These are phyloP conservation scores for Tolmerus cingulatus DNA, from an alignment of 2,888 invertebrate species.

Conservation along the genomic window DNA sequence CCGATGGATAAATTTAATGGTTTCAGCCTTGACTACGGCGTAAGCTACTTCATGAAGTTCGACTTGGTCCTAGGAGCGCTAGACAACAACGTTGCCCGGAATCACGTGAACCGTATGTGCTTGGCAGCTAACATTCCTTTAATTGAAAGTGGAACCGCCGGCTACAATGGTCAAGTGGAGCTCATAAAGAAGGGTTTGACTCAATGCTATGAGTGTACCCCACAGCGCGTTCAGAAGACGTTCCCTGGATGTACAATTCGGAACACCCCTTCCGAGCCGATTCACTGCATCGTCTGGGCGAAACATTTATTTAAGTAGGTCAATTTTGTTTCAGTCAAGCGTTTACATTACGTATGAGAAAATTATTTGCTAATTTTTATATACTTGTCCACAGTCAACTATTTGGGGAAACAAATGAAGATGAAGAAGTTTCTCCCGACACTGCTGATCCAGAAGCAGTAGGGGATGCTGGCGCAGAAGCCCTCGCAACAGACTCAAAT, in stretches of 20 bases:
- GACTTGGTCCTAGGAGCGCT: conserved; percentile 93
- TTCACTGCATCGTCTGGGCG: conserved; percentile 99
- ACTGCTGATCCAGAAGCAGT: conserved; percentile 93
- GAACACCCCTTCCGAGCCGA: conserved; percentile 98
- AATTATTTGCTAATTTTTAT: background rate
- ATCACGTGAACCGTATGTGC: conserved; percentile 99
- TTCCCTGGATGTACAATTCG: conserved; percentile 99
- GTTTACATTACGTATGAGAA: too few relatives aligned
- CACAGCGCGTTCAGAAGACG: conserved; percentile 88
- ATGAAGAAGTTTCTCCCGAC: conserved; percentile 98
- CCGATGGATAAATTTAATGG: background rate
- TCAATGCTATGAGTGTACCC: conserved; percentile 97
- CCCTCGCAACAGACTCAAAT: conserved; percentile 61
- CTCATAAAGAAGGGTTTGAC: conserved; percentile 85
- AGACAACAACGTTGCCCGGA: conserved; percentile 95
- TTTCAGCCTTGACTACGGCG: conserved; percentile 84
- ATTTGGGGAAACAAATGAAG: conserved; percentile 96
- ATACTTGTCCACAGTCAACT: conserved; percentile 74
- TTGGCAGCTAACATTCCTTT: conserved; percentile 92
- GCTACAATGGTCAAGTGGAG: conserved; percentile 96
- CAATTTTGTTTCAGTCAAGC: background rate
- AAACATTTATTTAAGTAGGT: conserved; percentile 96
- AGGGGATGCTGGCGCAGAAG: conserved; percentile 72
- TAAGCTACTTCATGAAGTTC: conserved; percentile 91
- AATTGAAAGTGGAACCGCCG: conserved; percentile 96